Base-by-base conservation (phyloP, 2,113 vertebrate genomes). In the Mesitornis unicolor region DNA sequence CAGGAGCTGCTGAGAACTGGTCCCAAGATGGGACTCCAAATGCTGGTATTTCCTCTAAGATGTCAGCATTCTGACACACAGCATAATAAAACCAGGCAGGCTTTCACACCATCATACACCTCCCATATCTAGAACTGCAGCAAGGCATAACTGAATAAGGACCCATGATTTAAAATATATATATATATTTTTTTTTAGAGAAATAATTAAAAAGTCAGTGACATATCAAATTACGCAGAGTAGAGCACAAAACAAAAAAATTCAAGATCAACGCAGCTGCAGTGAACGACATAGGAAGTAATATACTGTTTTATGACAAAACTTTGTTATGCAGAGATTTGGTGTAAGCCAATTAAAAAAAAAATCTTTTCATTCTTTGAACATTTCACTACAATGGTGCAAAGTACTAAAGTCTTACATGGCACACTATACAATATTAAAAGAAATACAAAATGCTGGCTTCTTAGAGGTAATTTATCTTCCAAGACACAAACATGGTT, bases 111-210 rank as follows among this genome's bases (percentile, higher is more conserved):
- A 47, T 35, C 31, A 71, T 24, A 73, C 10, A 33, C 35, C 59
- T 86, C 57, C 40, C 64, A 78, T 9, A 51, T 15, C 13, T 79
- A 79, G 24, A 84, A 84, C 4, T 56, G 31, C 51, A 75, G 56
- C 63, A 76, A 74, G n/a, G 36, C 18, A 20, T 29, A 76, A 8
- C 17, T 78, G n/a, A 60, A 68, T 28, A 73, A 61, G 45, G 24
- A 94, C 1, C 2, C 3, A 18, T 0, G 2, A 26, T 48, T 69
- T n/a, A 1, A 10, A 54, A 40, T n/a, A n/a, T n/a, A n/a, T n/a
- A n/a, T n/a, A n/a, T n/a, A n/a, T n/a, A n/a, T n/a, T n/a, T 36
- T 31, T 84, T 61, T 38, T 24, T 13, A 71, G 31, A 61, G 73
- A 59, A 69, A 68, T 31, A 1, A 4, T 26, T 51, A 45, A 33